Conservation (phyloP, 2,888 invertebrate genomes). For the Drosophila incognita region DNA sequence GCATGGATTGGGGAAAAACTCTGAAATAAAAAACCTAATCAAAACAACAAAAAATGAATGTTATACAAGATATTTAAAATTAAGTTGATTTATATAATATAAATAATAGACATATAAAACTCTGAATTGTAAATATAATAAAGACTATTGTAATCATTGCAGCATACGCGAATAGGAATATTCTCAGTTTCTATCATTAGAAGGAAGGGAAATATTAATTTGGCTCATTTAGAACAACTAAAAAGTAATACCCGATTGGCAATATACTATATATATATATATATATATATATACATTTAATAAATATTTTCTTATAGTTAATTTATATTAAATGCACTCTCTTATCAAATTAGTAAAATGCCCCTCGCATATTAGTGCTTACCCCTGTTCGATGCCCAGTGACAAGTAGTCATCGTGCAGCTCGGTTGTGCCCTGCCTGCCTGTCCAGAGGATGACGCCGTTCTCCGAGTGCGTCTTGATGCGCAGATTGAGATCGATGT, state of each 20-base stretch:
- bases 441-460: conserved; percentile 95
- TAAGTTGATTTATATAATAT: not conserved
- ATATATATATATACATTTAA: not conserved
- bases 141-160: not conserved
- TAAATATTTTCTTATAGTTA: not conserved
- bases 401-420: conserved; percentile 91
- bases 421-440: conserved; percentile 87
- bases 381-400: conserved; percentile 92
- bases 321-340: not conserved
- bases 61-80: not conserved
- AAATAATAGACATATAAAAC: not conserved
- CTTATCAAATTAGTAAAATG: not conserved
- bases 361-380: conserved; percentile 19
- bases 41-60: not conserved
- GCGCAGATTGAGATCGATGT: conserved; percentile 94
- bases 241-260: not conserved
- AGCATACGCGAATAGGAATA: not conserved
- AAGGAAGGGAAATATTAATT: not conserved
- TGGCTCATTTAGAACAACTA: not conserved
- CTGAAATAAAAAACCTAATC: too few relatives aligned
- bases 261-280: not conserved
- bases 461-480: conserved; percentile 90
- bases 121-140: too few relatives aligned
- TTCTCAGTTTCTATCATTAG: too few relatives aligned
- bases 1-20: not conserved